phyloP scores from a whole-genome alignment of 2,113 vertebrate species.

The Epinephelus moara region DNA sequence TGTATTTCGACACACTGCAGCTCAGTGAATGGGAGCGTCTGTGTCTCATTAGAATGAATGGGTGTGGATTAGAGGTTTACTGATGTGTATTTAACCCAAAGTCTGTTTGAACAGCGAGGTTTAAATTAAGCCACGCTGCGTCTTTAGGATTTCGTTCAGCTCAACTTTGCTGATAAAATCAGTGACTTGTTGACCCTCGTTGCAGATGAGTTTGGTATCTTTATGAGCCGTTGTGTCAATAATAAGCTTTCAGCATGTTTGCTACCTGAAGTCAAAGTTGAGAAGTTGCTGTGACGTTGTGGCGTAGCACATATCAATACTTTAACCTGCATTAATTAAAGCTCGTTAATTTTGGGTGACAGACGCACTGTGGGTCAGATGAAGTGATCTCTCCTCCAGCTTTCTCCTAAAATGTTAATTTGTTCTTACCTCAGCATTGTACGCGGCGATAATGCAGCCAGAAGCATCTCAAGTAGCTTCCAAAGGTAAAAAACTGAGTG shows the following conservation, averaged over 20 bases:
- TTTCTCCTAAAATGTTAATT: not conserved
- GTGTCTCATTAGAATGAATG: conserved; percentile 4
- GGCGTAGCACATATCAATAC: not conserved
- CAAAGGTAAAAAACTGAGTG: not conserved
- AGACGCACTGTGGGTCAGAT: not conserved
- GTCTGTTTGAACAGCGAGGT: not conserved
- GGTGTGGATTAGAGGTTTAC: not conserved
- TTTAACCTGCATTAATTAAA: not conserved
- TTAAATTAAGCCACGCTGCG: not conserved
- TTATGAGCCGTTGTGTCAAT: not conserved
- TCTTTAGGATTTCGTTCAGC: not conserved
- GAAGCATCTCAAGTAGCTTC: not conserved
- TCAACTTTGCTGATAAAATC: not conserved
- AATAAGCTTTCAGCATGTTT: not conserved
- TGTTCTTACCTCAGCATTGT: not conserved
- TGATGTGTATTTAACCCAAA: not conserved
- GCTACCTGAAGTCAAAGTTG: not conserved
- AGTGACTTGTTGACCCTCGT: not conserved
- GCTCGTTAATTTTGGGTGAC: not conserved
- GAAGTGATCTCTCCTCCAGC: not conserved
- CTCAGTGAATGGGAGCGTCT: not conserved
- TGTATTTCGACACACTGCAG: not conserved
- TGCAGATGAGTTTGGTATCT: not conserved
- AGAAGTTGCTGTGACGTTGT: no score
- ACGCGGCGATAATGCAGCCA: not conserved